Evolutionary conservation across 2,113 vertebrate genomes (phyloP).

Genomic region (Castor canadensis): DNA sequence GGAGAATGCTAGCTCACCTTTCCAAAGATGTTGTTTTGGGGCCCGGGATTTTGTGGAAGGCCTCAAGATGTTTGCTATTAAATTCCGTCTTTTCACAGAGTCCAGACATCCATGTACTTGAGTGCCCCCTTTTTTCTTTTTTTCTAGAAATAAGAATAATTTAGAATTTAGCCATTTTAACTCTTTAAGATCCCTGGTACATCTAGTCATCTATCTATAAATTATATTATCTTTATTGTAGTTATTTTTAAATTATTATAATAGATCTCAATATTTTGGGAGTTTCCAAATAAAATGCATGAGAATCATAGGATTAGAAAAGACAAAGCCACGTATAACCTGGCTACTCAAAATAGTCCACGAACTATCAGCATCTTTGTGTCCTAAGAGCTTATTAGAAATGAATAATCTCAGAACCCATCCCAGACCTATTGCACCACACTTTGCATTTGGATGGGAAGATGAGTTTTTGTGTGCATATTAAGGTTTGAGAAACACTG

Average conservation of each 20-base stretch:
- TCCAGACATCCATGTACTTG: background rate
- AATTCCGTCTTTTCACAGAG: background rate
- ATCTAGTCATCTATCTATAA: background rate
- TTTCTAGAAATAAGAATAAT: background rate
- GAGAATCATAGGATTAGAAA: background rate
- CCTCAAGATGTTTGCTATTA: background rate
- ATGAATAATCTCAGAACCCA: too few relatives aligned
- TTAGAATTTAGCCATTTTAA: background rate
- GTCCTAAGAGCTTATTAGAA: background rate
- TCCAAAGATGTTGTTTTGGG: background rate
- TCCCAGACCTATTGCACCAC: background rate
- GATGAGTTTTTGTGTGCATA: background rate
- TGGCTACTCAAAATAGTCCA: background rate
- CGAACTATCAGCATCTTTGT: rapidly evolving
- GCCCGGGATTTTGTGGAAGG: background rate
- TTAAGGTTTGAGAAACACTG: background rate
- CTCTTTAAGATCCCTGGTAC: background rate
- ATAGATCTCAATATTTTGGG: background rate
- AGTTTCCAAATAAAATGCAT: background rate
- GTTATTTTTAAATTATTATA: background rate
- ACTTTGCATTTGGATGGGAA: background rate
- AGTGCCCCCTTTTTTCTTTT: background rate
- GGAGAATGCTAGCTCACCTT: background rate
- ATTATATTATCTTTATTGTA: background rate
- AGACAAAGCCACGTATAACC: background rate